These are phyloP conservation scores for Cosmopolites sordidus DNA, from an alignment of 2,888 invertebrate species.

Conservation along the genomic window DNA sequence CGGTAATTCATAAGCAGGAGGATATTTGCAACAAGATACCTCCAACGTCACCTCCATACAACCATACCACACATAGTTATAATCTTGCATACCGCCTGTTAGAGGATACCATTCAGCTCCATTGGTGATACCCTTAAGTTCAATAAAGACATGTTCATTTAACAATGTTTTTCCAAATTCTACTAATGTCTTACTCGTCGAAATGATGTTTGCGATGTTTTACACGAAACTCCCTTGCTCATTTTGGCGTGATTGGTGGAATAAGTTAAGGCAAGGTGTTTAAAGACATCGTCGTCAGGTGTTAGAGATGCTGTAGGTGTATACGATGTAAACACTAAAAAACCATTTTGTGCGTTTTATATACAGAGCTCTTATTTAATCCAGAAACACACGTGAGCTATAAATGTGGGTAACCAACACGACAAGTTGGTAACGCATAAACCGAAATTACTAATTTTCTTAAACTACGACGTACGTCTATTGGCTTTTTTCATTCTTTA, in stretches of 20 bases:
- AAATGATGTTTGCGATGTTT: slow-evolving; percentile 70
- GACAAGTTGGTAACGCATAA: too few species aligned
- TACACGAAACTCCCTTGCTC: slow-evolving; percentile 80
- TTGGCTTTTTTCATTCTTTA: too few species aligned
- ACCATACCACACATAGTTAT: slow-evolving; percentile 88
- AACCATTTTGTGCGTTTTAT: too few species aligned
- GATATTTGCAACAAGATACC: slow-evolving; percentile 92
- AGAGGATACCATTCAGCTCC: slow-evolving; percentile 92
- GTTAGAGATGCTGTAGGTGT: slow-evolving; percentile 76
- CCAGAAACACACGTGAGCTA: too few species aligned
- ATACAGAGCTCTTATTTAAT: too few species aligned
- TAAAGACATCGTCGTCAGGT: slow-evolving; percentile 90
- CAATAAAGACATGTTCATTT: not conserved
- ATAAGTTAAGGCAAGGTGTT: slow-evolving; percentile 78
- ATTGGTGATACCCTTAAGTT: slow-evolving; percentile 78
- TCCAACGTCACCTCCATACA: slow-evolving; percentile 95
- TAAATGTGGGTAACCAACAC: too few species aligned
- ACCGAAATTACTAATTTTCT: too few species aligned
- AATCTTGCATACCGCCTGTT: slow-evolving; percentile 91
- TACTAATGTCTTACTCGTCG: slow-evolving; percentile 52
- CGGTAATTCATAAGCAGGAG: slow-evolving; percentile 71
- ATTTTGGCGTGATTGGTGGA: slow-evolving; percentile 85
- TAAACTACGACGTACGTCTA: too few species aligned
- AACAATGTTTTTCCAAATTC: not conserved
- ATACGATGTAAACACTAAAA: slow-evolving; percentile 80